A percentile compares a stretch with the other conserved stretches of the same genome.
Conservation (phyloP, 2,797 vertebrate species). For the Ptychobarbus kaznakovi region DNA sequence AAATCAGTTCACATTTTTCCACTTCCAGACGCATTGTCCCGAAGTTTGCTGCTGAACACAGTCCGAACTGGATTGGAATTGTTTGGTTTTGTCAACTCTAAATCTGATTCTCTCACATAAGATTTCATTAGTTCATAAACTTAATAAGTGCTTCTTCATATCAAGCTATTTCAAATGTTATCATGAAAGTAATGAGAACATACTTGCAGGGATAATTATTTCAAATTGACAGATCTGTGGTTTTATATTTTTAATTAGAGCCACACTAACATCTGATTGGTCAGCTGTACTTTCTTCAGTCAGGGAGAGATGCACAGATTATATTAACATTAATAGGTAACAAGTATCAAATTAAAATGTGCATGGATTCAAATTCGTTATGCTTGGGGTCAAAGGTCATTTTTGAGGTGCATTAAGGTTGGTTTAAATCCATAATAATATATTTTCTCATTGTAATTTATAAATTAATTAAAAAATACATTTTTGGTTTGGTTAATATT, state of each 20-base stretch:
- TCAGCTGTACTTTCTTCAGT: background rate
- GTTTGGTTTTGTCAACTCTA: background rate
- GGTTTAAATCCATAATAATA: background rate
- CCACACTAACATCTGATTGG: background rate
- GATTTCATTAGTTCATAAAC: background rate
- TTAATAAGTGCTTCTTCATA: background rate
- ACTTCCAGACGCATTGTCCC: background rate
- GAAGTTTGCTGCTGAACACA: background rate
- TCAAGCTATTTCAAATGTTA: background rate
- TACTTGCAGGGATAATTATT: background rate
- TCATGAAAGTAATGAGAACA: constrained; percentile 11
- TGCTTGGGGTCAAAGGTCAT: background rate
- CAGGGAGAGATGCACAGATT: background rate
- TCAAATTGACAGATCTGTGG: background rate
- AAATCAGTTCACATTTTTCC: background rate
- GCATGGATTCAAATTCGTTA: background rate
- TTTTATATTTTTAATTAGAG: constrained; percentile 4
- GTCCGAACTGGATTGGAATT: background rate
- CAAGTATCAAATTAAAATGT: background rate
- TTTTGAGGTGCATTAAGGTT: background rate
- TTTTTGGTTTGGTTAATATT: background rate
- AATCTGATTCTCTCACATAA: background rate
- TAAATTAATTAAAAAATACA: background rate
- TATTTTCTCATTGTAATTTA: no score
- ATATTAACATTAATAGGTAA: background rate